Conservation (phyloP, 1,140 invertebrate genomes). For the Sinonovacula constricta region DNA sequence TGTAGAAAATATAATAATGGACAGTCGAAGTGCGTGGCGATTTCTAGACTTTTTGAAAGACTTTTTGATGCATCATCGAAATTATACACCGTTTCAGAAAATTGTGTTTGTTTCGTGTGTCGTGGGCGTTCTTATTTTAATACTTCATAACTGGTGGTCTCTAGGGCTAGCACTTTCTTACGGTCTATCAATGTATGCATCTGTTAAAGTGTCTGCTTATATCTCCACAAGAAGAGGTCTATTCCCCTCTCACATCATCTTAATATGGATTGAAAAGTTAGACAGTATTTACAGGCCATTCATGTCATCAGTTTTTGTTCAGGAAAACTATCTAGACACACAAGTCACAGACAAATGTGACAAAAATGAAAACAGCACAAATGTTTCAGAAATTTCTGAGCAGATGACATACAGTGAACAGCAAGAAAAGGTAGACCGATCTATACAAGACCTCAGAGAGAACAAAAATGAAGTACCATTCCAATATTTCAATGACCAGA, state of each 20-base stretch:
- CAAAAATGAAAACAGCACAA: neutral
- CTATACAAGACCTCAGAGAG: too few species aligned
- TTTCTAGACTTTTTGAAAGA: conserved; percentile 12
- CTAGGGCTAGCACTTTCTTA: conserved; percentile 6
- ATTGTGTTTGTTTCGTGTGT: conserved; percentile 13
- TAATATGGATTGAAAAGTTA: conserved; percentile 3
- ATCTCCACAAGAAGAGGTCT: neutral
- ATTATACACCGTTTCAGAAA: conserved; percentile 40
- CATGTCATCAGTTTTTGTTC: neutral
- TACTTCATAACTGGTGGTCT: conserved; percentile 11
- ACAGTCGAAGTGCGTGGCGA: neutral
- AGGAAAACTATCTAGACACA: neutral
- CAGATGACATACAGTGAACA: neutral
- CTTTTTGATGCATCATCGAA: conserved; percentile 20
- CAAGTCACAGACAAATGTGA: neutral
- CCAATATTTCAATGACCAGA: neutral
- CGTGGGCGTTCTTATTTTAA: conserved; percentile 32
- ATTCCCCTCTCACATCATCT: conserved; percentile 19
- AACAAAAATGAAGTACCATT: neutral
- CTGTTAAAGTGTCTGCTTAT: conserved; percentile 1
- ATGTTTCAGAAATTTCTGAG: neutral
- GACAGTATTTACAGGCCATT: neutral
- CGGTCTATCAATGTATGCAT: conserved; percentile 1
- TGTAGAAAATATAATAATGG: neutral
- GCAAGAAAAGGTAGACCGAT: too few species aligned